Base-by-base conservation (phyloP, 2,888 invertebrate species). In the Netelia virgata region DNA sequence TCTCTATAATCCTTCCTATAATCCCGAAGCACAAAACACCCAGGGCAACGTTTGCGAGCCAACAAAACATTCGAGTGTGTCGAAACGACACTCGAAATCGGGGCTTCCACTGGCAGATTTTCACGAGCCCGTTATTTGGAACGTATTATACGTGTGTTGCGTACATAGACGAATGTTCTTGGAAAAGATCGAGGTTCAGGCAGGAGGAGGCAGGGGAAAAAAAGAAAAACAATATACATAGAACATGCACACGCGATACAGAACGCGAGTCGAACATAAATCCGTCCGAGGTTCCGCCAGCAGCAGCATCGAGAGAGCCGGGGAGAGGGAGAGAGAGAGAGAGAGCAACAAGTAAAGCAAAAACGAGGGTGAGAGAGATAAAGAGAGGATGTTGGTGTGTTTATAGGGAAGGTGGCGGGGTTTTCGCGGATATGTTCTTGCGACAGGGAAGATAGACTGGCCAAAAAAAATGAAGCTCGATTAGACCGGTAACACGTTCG, bases 231-330 rank as follows among this genome's bases (percentile, higher is more conserved):
- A 36, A 50, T 41, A 78, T 78, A 70, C 70, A 66, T 79, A 66
- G 66, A 66, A 63, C 57, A 55, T 73, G 72, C 66, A 70, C 64
- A 77, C 59, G 78, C 78, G 78, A 84, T 78, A 74, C 68, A 82
- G 82, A 82, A 84, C 69, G 63, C 70, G 63, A 77, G 76, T 53
- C 66, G 75, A 74, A 80, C 79, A 84, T 84, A 80, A 84, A 84
- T 84, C 80, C 80, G 80, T 74, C 74, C 47, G 50, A 20, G 78
- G 41, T 43, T 28, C 63, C 78, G 59, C 66, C 73, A 43, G 43
- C 57, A 59, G 57, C 59, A 75, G 75, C 53, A 70, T 63, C 77
- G 61, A 47, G 73, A 55, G 41, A 63, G 3, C 41, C 14, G 23
- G 50, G 14, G 36, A 43, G 63, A 53, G 74, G 50, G 53, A 55